Evolutionary conservation across 2,113 vertebrate species (phyloP), one percentile per base, ranked within the genome.

Genomic region (Cichladusa arquata): DNA sequence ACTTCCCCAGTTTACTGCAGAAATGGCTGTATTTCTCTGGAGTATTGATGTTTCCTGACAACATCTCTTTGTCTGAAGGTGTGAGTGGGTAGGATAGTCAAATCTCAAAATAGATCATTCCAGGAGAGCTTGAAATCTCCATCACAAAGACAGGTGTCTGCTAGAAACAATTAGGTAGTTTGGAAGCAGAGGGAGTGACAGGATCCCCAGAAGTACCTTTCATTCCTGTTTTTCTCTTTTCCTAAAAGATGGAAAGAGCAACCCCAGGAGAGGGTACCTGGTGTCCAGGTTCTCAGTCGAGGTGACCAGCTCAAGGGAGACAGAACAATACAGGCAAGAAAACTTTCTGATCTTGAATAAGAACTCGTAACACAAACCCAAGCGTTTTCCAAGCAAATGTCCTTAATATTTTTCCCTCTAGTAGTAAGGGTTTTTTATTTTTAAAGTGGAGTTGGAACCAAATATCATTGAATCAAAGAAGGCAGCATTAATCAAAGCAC

Each of bases 391-490:
- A 83, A 81, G 67, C 60, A 64, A 88, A 44, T 47, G 60, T 90
- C 88, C 90, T 92, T 96, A 74, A 81, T 86, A 56, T 70, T 95
- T 95, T 92, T 66, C 94, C 92, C 85, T 64, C n/a, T 88, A 76
- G 90, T 90, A 77, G 72, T 62, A 78, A 45, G 65, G 81, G 36
- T 57, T 77, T 78, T 81, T 74, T 64, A 51, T 60, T 70, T 88
- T 86, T 67, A 7, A 86, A 95, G 76, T 86, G 47, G 56, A 86
- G 34, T 48, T 90, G 77, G 80, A 93, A 88, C 88, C 48, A 95
- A 93, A 78, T 88, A 90, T 90, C 78, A 86, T 11, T 72, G 94
- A 96, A 94, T 95, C 94, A 96, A 92, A 95, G 90, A 84, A 81
- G 36, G 62, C 80, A 92, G 44, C 36, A 67, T 71, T 96, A 95